A percentile compares a stretch with the other conserved stretches of the same genome.
These are phyloP conservation scores for Bellardia bayeri DNA, from an alignment of 2,888 invertebrate genomes.

Conservation along the genomic window DNA sequence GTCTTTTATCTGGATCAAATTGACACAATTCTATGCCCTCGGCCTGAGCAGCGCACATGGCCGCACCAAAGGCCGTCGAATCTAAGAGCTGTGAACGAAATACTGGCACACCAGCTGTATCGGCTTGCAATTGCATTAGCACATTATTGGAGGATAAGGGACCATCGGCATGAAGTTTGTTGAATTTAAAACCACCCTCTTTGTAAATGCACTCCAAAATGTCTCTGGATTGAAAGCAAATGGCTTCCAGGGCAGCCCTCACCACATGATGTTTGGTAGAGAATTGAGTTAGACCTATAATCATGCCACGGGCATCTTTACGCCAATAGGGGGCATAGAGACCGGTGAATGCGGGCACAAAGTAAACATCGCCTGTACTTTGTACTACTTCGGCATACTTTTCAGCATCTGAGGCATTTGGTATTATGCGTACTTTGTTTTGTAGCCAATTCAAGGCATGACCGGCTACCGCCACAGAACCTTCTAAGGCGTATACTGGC, in stretches of 20 bases:
- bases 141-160: constrained; percentile 95
- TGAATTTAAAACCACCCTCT: constrained; percentile 94
- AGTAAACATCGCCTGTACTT: constrained; percentile 97
- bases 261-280: constrained; percentile 97
- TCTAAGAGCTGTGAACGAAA: constrained; percentile 94
- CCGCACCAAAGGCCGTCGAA: constrained; percentile 96
- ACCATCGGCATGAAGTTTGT: constrained; percentile 96
- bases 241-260: constrained; percentile 96
- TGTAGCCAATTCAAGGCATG: constrained; percentile 96
- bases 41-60: constrained; percentile 95
- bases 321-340: constrained; percentile 99
- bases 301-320: constrained; percentile 94
- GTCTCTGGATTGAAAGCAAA: constrained; percentile 98
- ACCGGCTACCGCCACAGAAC: constrained; percentile 96
- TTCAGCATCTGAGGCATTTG: constrained; percentile 89
- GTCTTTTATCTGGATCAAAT: constrained; percentile 86
- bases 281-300: constrained; percentile 96
- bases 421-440: constrained; percentile 94
- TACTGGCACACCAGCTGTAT: constrained; percentile 95
- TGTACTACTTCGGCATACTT: constrained; percentile 91
- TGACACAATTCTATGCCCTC: constrained; percentile 90
- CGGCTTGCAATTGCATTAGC: constrained; percentile 98
- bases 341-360: constrained; percentile 98
- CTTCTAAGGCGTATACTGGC: constrained; percentile 97
- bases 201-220: constrained; percentile 97